A percentile compares a stretch with the other conserved stretches of the same genome.
These are phyloP conservation scores for Lissocephala sabroskyi DNA, from an alignment of 2,888 invertebrate genomes.

Conservation along the genomic window DNA sequence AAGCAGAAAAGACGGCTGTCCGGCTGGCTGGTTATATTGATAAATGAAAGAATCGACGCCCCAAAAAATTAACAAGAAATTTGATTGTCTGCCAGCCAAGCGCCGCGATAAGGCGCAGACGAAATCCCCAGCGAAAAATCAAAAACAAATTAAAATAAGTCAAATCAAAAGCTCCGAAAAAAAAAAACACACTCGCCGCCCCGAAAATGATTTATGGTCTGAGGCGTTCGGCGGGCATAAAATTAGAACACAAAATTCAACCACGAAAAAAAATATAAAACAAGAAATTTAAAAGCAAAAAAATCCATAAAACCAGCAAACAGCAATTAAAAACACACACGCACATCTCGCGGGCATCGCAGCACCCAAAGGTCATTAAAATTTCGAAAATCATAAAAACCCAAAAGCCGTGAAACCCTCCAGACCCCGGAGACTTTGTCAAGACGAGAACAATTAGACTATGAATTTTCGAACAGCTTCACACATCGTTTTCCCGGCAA, in stretches of 20 bases:
- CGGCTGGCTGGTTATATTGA: conserved; percentile 29
- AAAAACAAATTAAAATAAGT: conserved; percentile 25
- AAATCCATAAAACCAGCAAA: conserved; percentile 31
- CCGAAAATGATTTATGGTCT: conserved; percentile 36
- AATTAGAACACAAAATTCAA: conserved; percentile 17
- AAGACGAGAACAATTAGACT: conserved; percentile 27
- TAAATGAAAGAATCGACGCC: too few relatives aligned
- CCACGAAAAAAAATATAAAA: conserved; percentile 4
- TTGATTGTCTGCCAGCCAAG: too few relatives aligned
- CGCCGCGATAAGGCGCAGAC: too few relatives aligned
- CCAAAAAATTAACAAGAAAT: too few relatives aligned
- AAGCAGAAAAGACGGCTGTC: conserved; percentile 11
- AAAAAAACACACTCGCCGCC: conserved; percentile 1
- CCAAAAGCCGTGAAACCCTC: conserved; percentile 14
- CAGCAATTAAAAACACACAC: conserved; percentile 46
- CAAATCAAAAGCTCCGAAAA: conserved; percentile 19
- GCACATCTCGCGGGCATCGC: too few relatives aligned
- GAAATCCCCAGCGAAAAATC: too few relatives aligned
- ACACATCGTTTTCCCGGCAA: conserved; percentile 44
- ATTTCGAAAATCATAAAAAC: conserved; percentile 18
- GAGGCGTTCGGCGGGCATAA: conserved; percentile 22
- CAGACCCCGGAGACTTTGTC: conserved; percentile 33
- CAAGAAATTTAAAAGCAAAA: conserved; percentile 18
- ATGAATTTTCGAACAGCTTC: conserved; percentile 46
- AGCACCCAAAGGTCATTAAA: too few relatives aligned